Evolutionary conservation across 2,888 invertebrate genomes (phyloP).

Genomic region (Merodon equestris): DNA sequence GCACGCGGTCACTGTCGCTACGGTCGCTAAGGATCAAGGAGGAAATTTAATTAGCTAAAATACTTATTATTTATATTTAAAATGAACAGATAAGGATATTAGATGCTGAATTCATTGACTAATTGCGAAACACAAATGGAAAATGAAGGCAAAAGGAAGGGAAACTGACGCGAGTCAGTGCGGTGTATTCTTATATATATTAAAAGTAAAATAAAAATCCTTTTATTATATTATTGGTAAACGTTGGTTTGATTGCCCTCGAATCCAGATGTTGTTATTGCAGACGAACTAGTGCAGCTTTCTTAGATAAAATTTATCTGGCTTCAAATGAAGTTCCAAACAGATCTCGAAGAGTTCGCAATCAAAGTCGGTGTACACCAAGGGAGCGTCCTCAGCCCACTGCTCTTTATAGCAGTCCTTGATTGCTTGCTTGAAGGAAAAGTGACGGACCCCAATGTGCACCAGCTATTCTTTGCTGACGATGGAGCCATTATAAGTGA

Average conservation of each 20-base stretch:
- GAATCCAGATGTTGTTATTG: not conserved
- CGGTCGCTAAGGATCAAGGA: slow-evolving; percentile 32
- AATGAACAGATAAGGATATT: slow-evolving; percentile 12
- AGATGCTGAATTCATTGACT: slow-evolving; percentile 64
- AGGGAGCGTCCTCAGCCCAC: no score
- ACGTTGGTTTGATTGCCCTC: slow-evolving; percentile 2
- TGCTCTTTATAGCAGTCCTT: no score
- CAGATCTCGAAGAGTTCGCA: no score
- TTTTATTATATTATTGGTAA: slow-evolving; percentile 67
- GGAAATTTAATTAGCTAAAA: slow-evolving; percentile 60
- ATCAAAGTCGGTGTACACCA: no score
- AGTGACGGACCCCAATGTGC: no score
- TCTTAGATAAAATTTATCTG: no score
- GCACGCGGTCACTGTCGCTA: not conserved
- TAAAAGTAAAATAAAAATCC: slow-evolving; percentile 66
- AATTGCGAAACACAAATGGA: slow-evolving; percentile 49
- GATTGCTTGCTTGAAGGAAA: no score
- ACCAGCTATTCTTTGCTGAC: no score
- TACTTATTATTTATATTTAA: slow-evolving; percentile 66
- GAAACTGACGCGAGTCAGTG: slow-evolving; percentile 29
- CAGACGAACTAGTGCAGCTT: no score
- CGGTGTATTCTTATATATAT: slow-evolving; percentile 67
- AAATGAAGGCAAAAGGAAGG: no score
- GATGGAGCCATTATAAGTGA: no score
- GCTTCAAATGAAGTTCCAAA: no score